Evolutionary conservation across 2,113 vertebrate species (phyloP).

Genomic region (Caranx ignobilis): DNA sequence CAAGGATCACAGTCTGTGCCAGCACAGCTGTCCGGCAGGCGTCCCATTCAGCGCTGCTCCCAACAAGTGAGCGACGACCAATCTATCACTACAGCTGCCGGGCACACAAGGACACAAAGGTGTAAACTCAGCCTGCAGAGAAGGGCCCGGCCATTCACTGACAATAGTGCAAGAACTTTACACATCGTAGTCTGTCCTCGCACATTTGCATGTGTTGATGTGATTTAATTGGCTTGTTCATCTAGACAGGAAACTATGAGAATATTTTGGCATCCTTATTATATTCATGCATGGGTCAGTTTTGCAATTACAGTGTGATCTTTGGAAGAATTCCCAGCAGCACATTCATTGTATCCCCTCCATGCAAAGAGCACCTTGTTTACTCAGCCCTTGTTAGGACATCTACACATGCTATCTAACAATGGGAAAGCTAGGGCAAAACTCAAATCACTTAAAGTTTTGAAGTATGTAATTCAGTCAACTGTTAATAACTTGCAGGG

Average conservation of each 20-base stretch:
- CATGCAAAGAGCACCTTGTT: constrained; percentile 33
- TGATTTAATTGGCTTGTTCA: constrained; percentile 51
- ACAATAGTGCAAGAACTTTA: constrained; percentile 59
- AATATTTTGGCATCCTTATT: constrained; percentile 39
- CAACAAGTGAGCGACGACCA: constrained; percentile 46
- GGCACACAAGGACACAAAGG: constrained; percentile 75
- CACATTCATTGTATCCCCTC: constrained; percentile 10
- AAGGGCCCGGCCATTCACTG: constrained; percentile 32
- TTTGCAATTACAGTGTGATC: constrained; percentile 38
- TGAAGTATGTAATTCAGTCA: constrained; percentile 83
- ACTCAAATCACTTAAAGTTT: constrained; percentile 69
- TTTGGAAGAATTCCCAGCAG: constrained; percentile 38
- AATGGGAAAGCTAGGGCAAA: constrained; percentile 38
- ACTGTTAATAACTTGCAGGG: constrained; percentile 84
- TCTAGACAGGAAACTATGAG: constrained; percentile 16
- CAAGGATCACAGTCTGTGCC: constrained; percentile 58
- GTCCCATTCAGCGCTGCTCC: constrained; percentile 68
- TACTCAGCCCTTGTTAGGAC: constrained; percentile 20
- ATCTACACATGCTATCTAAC: constrained; percentile 31
- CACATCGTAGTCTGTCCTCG: constrained; percentile 50
- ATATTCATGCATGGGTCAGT: constrained; percentile 14
- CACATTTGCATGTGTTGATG: constrained; percentile 29
- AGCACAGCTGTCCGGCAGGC: constrained; percentile 82
- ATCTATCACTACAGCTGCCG: constrained; percentile 73
- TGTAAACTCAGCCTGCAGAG: constrained; percentile 62